These are phyloP conservation scores for Erpornis zantholeuca DNA, from an alignment of 2,113 vertebrate genomes.

Conservation along the genomic window DNA sequence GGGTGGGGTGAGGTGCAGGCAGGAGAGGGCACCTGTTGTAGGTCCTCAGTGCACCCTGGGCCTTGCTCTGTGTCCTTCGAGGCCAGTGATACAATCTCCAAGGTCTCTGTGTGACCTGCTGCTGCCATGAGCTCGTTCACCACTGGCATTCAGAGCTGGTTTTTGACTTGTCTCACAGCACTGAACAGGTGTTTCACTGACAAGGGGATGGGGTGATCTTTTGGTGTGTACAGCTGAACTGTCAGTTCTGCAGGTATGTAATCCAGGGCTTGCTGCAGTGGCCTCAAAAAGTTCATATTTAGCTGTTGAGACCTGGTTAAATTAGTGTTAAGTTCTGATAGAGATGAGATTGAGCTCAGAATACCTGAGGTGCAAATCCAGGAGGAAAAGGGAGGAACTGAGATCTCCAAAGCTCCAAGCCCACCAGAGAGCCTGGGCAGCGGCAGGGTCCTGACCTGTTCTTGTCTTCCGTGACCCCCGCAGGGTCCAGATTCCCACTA, in stretches of 20 bases:
- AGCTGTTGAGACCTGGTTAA: neutral
- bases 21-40: neutral
- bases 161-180: neutral
- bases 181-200: neutral
- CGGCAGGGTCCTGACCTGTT: neutral
- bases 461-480: neutral
- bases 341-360: neutral
- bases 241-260: neutral
- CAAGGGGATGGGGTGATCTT: neutral
- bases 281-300: neutral
- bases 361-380: neutral
- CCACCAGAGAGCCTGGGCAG: neutral
- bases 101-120: neutral
- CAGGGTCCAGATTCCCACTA: slow-evolving; percentile 97
- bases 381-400: neutral
- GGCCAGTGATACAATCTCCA: rapidly evolving
- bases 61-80: neutral
- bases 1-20: neutral
- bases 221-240: neutral
- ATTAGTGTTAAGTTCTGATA: neutral
- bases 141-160: neutral
- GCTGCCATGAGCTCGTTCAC: rapidly evolving
- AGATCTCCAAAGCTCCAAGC: neutral
- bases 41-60: neutral
- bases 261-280: neutral